Evolutionary conservation across 2,113 vertebrate species (phyloP).

Genomic region (Pyrgilauda ruficollis): DNA sequence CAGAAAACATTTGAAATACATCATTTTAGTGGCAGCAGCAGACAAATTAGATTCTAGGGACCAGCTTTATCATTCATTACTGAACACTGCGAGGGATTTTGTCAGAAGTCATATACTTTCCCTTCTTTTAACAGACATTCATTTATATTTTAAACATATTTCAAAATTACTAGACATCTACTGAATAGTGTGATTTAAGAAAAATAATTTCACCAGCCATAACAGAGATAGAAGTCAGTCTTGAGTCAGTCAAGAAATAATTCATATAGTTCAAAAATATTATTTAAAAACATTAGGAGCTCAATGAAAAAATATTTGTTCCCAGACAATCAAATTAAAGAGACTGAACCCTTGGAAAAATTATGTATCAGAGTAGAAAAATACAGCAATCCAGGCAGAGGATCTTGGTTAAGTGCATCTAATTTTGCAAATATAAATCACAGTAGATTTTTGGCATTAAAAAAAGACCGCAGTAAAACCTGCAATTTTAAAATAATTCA

Average conservation of each 20-base stretch:
- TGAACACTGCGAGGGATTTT: not conserved
- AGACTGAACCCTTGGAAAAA: not conserved
- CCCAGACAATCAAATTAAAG: not conserved
- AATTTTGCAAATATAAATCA: conserved; percentile 8
- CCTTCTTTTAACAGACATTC: not conserved
- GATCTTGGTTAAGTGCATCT: not conserved
- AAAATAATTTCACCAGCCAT: not conserved
- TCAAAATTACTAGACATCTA: not conserved
- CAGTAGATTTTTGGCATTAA: not conserved
- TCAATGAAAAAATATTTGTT: conserved; percentile 21
- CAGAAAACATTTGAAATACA: not conserved
- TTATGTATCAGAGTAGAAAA: not conserved
- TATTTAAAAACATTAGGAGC: not conserved
- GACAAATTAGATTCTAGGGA: not conserved
- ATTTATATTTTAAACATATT: not conserved
- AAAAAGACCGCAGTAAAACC: not conserved
- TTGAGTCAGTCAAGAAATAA: not conserved
- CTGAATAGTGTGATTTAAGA: not conserved
- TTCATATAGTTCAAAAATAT: not conserved
- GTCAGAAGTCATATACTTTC: not conserved
- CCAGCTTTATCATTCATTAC: not conserved
- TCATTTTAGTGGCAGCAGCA: not conserved
- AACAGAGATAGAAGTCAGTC: not conserved
- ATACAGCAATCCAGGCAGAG: not conserved
- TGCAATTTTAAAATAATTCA: not conserved